These are phyloP conservation scores for Psittacula cyanocephala DNA, from an alignment of 2,113 vertebrate genomes.

Conservation along the genomic window DNA sequence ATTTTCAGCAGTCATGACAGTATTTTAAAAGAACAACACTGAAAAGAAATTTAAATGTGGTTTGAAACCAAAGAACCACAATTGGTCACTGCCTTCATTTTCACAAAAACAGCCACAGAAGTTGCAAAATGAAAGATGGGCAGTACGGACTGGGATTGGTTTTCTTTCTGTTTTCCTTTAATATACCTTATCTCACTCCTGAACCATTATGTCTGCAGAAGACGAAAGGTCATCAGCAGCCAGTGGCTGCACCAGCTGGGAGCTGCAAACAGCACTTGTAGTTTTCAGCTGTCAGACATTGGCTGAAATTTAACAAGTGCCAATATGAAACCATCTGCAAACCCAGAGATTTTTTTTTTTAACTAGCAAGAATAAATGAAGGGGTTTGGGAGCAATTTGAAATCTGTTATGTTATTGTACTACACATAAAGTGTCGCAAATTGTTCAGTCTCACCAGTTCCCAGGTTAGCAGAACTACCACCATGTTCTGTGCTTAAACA, in stretches of 20 bases:
- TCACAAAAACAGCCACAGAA: neutral
- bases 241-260: conserved; percentile 12
- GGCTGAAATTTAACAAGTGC: neutral
- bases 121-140: neutral
- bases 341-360: neutral
- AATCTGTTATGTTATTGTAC: neutral
- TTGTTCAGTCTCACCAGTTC: neutral
- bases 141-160: neutral
- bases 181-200: neutral
- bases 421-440: neutral
- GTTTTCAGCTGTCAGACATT: neutral
- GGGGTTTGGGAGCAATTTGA: neutral
- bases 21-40: neutral
- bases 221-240: conserved; percentile 9
- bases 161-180: neutral
- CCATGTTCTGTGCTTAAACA: neutral
- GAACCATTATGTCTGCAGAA: neutral
- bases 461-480: neutral
- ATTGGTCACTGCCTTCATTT: neutral
- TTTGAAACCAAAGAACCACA: neutral
- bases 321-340: neutral
- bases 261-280: neutral
- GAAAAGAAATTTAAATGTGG: neutral
- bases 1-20: neutral
- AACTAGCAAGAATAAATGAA: neutral